Evolutionary conservation across 2,888 invertebrate species (phyloP), one percentile per base, ranked within the genome.

Genomic region (Paralinhomoeus sp.): DNA sequence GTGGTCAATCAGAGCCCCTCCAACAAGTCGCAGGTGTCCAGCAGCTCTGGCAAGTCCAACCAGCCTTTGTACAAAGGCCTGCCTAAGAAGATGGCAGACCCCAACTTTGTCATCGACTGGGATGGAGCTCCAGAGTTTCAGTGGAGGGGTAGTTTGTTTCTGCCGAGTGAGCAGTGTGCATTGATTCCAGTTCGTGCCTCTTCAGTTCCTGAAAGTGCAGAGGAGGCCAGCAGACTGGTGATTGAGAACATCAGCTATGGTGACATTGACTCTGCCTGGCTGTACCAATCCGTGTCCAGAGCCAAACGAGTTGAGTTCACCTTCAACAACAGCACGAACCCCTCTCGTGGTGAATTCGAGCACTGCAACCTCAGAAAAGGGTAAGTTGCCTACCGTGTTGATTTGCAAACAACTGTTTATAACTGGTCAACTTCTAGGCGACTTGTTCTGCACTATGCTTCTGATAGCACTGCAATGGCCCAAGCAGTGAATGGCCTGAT

Each of bases 121-220:
- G 37, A 36, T 27, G 42, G 42, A 2, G 42, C 42, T 2, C 42
- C 42, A 15, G 42, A 42, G 31, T 42, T 42, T n/a, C 42, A 42
- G 31, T 42, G 42, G 42, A 34, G 33, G 20, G 20, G 42, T 42
- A 2, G 2, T 24, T 27, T n/a, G n/a, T n/a, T n/a, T n/a, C n/a
- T n/a, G n/a, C n/a, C n/a, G 12, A 21, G 7, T 21, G 37, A 23
- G 41, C 22, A 7, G 9, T 23, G 34, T 17, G 12, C n/a, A n/a
- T n/a, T n/a, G n/a, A n/a, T n/a, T n/a, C n/a, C n/a, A n/a, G n/a
- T n/a, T n/a, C n/a, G n/a, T n/a, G n/a, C n/a, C n/a, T n/a, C n/a
- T n/a, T n/a, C 35, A 35, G 35, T 18, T 5, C n/a, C 18, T 5
- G 18, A 35, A 17, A 17, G 12, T 17, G 12, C 35, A 35, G 39